phyloP scores from a whole-genome alignment of 2,888 invertebrate genomes.

The Drosophila mulleri region DNA sequence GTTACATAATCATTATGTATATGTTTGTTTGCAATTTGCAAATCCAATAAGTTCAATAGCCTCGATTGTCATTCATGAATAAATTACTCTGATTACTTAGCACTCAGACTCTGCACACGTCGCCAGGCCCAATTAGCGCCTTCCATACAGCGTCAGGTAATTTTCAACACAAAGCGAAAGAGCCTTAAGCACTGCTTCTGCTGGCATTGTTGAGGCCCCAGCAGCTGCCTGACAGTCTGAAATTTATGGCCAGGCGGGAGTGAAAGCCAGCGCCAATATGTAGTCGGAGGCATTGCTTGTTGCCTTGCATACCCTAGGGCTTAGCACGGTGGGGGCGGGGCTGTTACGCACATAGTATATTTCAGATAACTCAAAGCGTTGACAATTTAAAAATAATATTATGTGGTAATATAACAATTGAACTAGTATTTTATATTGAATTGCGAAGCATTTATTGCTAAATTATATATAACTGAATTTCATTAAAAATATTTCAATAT shows the following conservation, averaged over 20 bases:
- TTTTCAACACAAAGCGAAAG: constrained; percentile 42
- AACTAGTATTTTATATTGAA: too few species aligned
- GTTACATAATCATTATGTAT: neutral
- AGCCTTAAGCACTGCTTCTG: constrained; percentile 21
- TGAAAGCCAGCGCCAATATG: constrained; percentile 49
- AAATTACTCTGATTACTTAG: constrained; percentile 59
- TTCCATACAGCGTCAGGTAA: constrained; percentile 48
- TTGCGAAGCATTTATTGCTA: too few species aligned
- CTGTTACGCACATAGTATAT: too few species aligned
- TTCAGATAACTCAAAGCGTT: too few species aligned
- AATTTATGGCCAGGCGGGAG: constrained; percentile 71
- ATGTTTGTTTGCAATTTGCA: constrained; percentile 9
- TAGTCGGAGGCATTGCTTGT: constrained; percentile 40
- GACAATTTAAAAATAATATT: too few species aligned
- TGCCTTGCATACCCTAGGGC: constrained; percentile 12
- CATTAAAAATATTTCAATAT: too few species aligned
- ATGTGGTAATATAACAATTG: too few species aligned
- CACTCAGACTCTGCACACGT: neutral
- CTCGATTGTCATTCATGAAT: constrained; percentile 42
- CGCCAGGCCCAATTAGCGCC: constrained; percentile 53
- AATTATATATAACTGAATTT: too few species aligned
- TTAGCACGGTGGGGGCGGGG: neutral
- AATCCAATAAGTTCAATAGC: constrained; percentile 49
- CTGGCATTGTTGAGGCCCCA: constrained; percentile 29
- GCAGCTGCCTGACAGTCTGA: constrained; percentile 61